A percentile compares a stretch with the other conserved stretches of the same genome.
phyloP scores from a whole-genome alignment of 2,113 vertebrate species.

The Elephas maximus region DNA sequence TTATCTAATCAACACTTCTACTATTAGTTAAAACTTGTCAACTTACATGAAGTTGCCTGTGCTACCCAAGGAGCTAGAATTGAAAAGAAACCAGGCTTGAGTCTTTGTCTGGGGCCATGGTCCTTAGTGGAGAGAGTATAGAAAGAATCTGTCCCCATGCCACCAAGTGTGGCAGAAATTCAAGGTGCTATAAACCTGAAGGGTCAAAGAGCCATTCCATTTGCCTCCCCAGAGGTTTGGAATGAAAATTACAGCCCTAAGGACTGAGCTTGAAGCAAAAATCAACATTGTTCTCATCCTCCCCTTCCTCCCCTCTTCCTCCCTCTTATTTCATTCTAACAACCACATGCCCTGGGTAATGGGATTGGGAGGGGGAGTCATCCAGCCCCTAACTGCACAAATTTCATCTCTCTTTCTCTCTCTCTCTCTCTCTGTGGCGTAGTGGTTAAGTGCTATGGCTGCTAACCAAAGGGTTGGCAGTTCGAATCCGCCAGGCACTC shows the following conservation, averaged over 20 bases:
- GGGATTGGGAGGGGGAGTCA: not conserved
- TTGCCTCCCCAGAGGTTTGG: constrained; percentile 10
- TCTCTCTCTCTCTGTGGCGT: too few relatives aligned
- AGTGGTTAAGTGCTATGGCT: too few relatives aligned
- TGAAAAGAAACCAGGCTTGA: not conserved
- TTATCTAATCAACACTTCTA: not conserved
- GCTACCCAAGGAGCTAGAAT: not conserved
- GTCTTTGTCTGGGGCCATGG: not conserved
- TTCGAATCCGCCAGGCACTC: too few relatives aligned
- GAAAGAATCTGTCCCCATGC: not conserved
- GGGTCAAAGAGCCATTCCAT: not conserved
- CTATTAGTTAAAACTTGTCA: not conserved
- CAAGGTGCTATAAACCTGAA: not conserved
- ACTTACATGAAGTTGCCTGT: not conserved
- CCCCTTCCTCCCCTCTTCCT: not conserved
- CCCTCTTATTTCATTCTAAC: constrained; percentile 35
- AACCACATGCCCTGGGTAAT: not conserved
- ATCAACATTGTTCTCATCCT: constrained; percentile 2
- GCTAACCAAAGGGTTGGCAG: too few relatives aligned
- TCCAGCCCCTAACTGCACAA: not conserved
- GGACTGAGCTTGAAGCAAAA: constrained; percentile 23
- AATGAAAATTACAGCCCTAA: constrained; percentile 60
- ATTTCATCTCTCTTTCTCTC: not conserved
- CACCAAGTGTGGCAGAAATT: not conserved
- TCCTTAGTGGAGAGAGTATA: not conserved